Evolutionary conservation across 2,888 invertebrate species (phyloP), one percentile per base, ranked within the genome.

Genomic region (Drosophila stalkeri): DNA sequence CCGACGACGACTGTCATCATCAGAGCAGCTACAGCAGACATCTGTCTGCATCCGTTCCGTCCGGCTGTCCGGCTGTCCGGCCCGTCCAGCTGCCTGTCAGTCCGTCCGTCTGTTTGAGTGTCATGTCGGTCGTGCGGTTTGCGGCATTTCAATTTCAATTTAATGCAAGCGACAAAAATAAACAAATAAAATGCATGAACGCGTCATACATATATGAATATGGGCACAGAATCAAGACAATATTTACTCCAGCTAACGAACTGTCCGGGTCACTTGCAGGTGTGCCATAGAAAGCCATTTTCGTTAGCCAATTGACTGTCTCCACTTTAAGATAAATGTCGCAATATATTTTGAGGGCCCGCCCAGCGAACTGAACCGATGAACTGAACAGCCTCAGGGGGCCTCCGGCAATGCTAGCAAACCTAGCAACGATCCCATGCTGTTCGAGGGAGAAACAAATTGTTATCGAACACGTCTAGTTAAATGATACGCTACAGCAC

Each of bases 131-230:
- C 68, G 47, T 84, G 87, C 73, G 88, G 80, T 87, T 78, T 87
- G 88, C 74, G 89, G 90, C 80, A 84, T 89, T 86, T 85, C 86
- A 82, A 86, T 86, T 87, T 89, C 86, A 87, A 89, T 89, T 86
- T 89, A 86, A 82, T 87, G 72, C 85, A 51, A 68, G 72, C 85
- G 60, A 64, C 82, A 86, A 81, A 86, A 81, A 86, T 76, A 83
- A 78, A 74, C 76, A 89, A 89, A 89, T 77, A 80, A 84, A 89
- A 86, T 75, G 86, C 80, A 62, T 76, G 69, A 80, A 76, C 64
- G 72, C 72, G 44, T 31, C 60, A 70, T 49, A 51, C 20, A 35
- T 51, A 51, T 35, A 72, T 82, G 80, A 79, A 82, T 74, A 73
- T 74, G 70, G 64, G 39, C 67, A 55, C 54, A 31, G 68, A 68